phyloP scores from a whole-genome alignment of 1,140 invertebrate species.

The Zaprionus inermis region DNA sequence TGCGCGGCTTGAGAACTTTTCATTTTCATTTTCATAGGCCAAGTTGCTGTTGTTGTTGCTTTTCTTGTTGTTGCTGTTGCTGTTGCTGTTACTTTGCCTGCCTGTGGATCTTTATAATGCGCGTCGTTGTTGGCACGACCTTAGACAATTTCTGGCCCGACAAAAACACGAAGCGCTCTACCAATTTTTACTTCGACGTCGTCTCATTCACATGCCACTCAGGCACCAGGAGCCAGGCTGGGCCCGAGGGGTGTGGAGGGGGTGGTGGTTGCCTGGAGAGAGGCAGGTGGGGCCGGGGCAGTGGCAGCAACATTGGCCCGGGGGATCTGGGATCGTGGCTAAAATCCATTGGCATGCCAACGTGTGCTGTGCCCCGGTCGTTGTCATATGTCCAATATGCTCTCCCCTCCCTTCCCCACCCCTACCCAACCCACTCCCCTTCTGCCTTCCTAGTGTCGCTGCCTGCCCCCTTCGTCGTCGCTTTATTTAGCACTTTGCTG shows the following conservation, averaged over 20 bases:
- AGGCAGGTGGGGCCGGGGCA: background rate
- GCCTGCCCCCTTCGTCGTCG: background rate
- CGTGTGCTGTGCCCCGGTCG: constrained; percentile 40
- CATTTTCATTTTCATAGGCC: constrained; percentile 65
- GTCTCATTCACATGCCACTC: constrained; percentile 76
- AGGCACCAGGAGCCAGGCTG: constrained; percentile 29
- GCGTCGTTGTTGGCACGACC: constrained; percentile 71
- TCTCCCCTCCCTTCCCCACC: background rate
- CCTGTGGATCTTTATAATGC: constrained; percentile 68
- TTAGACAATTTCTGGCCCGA: constrained; percentile 71
- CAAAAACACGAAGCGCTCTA: constrained; percentile 30
- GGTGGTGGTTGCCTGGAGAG: too few species aligned
- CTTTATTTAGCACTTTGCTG: constrained; percentile 69
- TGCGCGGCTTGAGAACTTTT: constrained; percentile 69
- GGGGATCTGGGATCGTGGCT: constrained; percentile 36
- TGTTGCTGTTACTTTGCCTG: constrained; percentile 24
- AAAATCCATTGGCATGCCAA: constrained; percentile 56
- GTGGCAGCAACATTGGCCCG: constrained; percentile 26
- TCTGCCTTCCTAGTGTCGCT: too few species aligned
- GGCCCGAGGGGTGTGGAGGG: background rate
- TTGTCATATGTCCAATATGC: constrained; percentile 36
- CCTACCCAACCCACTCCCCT: background rate
- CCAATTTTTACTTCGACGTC: constrained; percentile 40
- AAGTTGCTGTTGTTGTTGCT: background rate
- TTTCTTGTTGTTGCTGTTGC: background rate